Percentiles rank a stretch among this genome's conserved stretches.
Conservation (phyloP, 1,140 invertebrate genomes). For the Pseudomyrmex cubaensis region DNA sequence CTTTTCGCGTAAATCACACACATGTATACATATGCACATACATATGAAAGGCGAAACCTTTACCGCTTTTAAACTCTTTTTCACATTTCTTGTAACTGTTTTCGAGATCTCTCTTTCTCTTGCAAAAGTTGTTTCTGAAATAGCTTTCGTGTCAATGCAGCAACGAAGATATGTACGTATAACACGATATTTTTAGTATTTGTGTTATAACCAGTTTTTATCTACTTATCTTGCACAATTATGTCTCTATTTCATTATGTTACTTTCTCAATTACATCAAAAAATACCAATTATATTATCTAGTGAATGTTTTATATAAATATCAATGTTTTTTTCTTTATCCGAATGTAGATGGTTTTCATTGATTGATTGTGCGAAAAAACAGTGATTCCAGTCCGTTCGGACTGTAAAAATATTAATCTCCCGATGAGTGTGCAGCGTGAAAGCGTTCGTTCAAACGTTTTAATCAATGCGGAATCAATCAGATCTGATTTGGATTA, state of each 20-base stretch:
- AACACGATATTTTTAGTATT: background rate
- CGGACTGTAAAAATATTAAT: conserved; percentile 16
- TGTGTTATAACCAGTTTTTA: too few relatives aligned
- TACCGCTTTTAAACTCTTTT: background rate
- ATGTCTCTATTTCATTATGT: background rate
- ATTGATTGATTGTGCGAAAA: background rate
- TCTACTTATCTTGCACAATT: too few relatives aligned
- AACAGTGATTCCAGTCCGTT: conserved; percentile 16
- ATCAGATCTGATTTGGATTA: conserved; percentile 40
- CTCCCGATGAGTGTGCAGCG: conserved; percentile 2
- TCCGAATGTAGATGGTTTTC: background rate
- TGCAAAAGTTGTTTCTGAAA: conserved; percentile 1
- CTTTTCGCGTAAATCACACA: conserved; percentile 6
- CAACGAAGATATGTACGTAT: background rate
- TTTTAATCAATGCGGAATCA: conserved; percentile 56
- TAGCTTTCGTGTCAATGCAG: background rate
- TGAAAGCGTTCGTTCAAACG: conserved; percentile 15
- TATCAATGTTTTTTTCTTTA: background rate
- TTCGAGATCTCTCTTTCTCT: background rate
- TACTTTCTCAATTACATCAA: conserved; percentile 8
- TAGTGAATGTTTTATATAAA: background rate
- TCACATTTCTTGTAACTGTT: conserved; percentile 10
- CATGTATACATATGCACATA: background rate
- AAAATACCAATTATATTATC: conserved; percentile 14
- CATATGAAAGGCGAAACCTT: background rate